phyloP scores from a whole-genome alignment of 64 coral and sea anemone genomes.

The Dendrophyllia cribrosa region DNA sequence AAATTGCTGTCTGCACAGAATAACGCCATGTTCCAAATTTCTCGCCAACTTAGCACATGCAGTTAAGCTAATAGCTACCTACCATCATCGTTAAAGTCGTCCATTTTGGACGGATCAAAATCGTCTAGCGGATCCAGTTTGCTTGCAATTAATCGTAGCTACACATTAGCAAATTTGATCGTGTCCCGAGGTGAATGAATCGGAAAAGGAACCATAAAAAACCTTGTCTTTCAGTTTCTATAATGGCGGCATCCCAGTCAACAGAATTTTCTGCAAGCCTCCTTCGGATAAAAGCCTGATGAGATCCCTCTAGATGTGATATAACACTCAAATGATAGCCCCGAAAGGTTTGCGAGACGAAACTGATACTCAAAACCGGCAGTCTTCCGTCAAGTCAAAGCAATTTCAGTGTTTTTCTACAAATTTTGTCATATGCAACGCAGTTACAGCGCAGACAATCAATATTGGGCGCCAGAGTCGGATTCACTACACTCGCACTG shows the following conservation, averaged over 20 bases:
- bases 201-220: background rate
- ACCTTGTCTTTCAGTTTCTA: background rate
- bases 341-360: background rate
- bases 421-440: slow-evolving; percentile 19
- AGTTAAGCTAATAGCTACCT: background rate
- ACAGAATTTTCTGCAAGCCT: slow-evolving; percentile 13
- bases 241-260: slow-evolving; percentile 48
- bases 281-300: background rate
- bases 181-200: background rate
- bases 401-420: slow-evolving; percentile 2
- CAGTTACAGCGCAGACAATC: slow-evolving; percentile 43
- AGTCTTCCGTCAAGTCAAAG: background rate
- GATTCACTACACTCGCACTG: background rate
- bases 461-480: background rate
- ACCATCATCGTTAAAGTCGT: slow-evolving; percentile 47
- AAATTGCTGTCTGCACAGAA: background rate
- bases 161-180: slow-evolving; percentile 20
- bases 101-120: slow-evolving; percentile 52
- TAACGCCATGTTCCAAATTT: slow-evolving; percentile 10
- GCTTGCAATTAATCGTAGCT: background rate
- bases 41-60: background rate
- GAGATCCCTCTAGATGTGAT: background rate
- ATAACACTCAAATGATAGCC: background rate
- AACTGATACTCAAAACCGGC: background rate
- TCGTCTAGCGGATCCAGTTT: slow-evolving; percentile 46